phyloP scores from a whole-genome alignment of 2,797 vertebrate genomes.

The Anguilla megastoma region DNA sequence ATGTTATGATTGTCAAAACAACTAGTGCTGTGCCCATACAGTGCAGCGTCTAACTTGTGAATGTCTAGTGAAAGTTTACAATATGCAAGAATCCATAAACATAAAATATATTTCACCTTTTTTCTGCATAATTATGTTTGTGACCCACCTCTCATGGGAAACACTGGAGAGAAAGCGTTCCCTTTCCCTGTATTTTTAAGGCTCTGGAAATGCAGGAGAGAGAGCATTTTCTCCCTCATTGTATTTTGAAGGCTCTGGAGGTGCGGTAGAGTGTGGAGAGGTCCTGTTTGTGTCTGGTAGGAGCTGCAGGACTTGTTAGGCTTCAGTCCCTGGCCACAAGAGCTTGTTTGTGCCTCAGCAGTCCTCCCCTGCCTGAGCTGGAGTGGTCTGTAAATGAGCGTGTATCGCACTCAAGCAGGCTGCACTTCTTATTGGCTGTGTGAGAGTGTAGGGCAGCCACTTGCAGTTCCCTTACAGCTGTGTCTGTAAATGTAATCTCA shows the following conservation, averaged over 20 bases:
- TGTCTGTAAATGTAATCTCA: background rate
- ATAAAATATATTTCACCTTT: background rate
- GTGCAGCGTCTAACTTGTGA: background rate
- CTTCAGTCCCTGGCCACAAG: background rate
- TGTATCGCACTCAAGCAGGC: background rate
- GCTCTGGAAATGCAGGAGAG: background rate
- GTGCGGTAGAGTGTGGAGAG: background rate
- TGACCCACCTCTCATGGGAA: background rate
- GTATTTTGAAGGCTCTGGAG: no score
- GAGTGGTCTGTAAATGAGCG: background rate
- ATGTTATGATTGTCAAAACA: background rate
- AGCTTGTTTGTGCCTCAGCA: background rate
- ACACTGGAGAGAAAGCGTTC: background rate
- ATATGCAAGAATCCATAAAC: background rate
- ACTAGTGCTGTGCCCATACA: background rate
- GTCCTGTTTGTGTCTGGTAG: background rate
- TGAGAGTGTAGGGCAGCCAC: background rate
- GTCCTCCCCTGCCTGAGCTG: background rate
- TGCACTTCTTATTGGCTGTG: background rate
- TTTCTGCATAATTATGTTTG: background rate
- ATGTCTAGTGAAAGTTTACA: background rate
- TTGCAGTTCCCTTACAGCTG: background rate
- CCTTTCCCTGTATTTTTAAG: background rate
- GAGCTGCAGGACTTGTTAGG: conserved; percentile 1
- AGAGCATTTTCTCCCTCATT: no score